Base-by-base conservation (phyloP, 92 coral and sea anemone genomes). In the Porites divaricata region DNA sequence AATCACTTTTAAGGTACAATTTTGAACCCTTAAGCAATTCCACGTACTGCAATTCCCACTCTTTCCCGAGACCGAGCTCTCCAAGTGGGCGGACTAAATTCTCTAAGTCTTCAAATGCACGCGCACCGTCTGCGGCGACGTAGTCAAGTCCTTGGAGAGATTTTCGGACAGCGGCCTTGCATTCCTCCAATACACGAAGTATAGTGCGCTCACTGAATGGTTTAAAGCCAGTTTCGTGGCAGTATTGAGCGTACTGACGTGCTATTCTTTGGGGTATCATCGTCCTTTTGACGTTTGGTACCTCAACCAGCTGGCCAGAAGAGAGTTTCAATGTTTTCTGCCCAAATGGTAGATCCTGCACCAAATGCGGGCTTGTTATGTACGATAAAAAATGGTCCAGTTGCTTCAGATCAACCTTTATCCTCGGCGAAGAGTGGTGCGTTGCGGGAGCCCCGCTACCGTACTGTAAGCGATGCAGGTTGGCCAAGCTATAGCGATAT, bases 131-230 rank as follows among this genome's bases (percentile, higher is more conserved):
- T 48, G 83, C 88, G 1, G 81, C 76, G 49, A 87, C 70, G 28
- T 81, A 87, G 68, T 80, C 86, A 5, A 86, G 75, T 15, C 90
- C 90, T 25, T 79, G 87, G 23, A 87, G 85, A 50, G 87, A 87
- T 51, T 72, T 70, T 14, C 90, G 63, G 8, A 81, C 86, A 20
- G 81, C 61, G 14, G 90, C 90, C 20, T 68, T 79, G 73, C 90
- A 87, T 61, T 57, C 80, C 12, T 80, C 53, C 24, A 87, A 53
- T 9, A 87, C 85, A 22, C 82, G 66, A 9, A 49, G 61, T 76
- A 81, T 81, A 12, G 87, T 87, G n/a, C 75, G 23, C 17, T 73
- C 58, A 25, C 90, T 74, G 51, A 87, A 86, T 16, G 80, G 72
- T 59, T 78, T 79, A 59, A 86, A 80, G 10, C 51, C 75, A 51